These are phyloP conservation scores for Promerops cafer DNA, from an alignment of 2,113 vertebrate species.

Conservation along the genomic window DNA sequence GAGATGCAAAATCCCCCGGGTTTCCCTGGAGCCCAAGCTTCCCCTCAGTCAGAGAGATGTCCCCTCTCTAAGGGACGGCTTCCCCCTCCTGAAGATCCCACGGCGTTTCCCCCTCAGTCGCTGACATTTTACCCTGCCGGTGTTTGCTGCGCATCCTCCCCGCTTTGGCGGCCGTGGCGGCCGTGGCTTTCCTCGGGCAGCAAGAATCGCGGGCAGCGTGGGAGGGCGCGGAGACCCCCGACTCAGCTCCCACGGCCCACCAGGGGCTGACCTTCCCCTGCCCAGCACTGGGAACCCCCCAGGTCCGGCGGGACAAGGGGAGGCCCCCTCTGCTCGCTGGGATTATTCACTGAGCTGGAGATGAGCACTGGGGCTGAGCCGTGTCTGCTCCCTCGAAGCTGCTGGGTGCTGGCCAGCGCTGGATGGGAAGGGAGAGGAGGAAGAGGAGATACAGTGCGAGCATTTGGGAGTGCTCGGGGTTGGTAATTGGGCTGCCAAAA, in stretches of 20 bases:
- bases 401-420: not conserved
- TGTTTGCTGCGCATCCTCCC: not conserved
- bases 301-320: not conserved
- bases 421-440: not conserved
- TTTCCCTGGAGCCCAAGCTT: not conserved
- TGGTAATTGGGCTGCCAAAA: not conserved
- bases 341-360: not conserved
- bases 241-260: not conserved
- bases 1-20: not conserved
- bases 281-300: not conserved
- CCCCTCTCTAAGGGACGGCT: not conserved
- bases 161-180: not conserved
- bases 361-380: not conserved
- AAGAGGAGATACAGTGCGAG: not conserved
- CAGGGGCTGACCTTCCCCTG: not conserved
- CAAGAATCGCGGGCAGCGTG: not conserved
- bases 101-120: not conserved
- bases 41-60: not conserved
- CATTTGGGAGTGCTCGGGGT: not conserved
- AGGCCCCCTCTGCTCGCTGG: not conserved
- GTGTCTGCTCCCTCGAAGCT: not conserved
- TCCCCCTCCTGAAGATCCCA: not conserved
- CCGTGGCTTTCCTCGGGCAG: not conserved
- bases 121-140: not conserved
- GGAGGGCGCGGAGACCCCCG: not conserved